Conservation (phyloP, 2,113 vertebrate genomes). For the Bubo blakistoni region DNA sequence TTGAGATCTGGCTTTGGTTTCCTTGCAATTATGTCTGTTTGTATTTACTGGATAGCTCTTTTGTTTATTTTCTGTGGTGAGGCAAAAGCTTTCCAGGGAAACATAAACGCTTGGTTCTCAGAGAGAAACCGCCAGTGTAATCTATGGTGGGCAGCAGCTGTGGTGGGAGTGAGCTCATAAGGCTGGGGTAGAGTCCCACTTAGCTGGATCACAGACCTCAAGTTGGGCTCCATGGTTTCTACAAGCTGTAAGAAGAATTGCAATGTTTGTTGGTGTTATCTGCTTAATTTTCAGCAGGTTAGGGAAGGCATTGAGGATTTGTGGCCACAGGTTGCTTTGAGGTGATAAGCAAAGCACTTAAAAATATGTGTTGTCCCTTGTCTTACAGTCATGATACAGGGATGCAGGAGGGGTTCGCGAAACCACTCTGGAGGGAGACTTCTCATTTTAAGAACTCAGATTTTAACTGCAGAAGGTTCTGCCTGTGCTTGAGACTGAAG, state of each 20-base stretch:
- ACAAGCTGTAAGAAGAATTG: not conserved
- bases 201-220: not conserved
- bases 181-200: not conserved
- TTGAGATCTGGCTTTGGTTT: not conserved
- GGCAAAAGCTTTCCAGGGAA: not conserved
- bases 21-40: not conserved
- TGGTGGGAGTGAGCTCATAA: not conserved
- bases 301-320: not conserved
- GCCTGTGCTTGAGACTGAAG: not conserved
- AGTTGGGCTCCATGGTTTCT: not conserved
- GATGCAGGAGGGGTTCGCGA: not conserved
- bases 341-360: not conserved
- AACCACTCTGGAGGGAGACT: not conserved
- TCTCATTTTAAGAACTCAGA: not conserved
- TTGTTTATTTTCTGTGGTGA: not conserved
- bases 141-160: not conserved
- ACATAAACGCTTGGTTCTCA: not conserved
- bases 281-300: not conserved
- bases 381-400: not conserved
- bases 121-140: not conserved
- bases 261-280: not conserved
- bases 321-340: not conserved
- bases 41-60: not conserved
- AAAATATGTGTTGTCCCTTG: not conserved
- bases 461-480: not conserved